Evolutionary conservation across 2,888 invertebrate species (phyloP).

Genomic region (Chymomyza amoena): DNA sequence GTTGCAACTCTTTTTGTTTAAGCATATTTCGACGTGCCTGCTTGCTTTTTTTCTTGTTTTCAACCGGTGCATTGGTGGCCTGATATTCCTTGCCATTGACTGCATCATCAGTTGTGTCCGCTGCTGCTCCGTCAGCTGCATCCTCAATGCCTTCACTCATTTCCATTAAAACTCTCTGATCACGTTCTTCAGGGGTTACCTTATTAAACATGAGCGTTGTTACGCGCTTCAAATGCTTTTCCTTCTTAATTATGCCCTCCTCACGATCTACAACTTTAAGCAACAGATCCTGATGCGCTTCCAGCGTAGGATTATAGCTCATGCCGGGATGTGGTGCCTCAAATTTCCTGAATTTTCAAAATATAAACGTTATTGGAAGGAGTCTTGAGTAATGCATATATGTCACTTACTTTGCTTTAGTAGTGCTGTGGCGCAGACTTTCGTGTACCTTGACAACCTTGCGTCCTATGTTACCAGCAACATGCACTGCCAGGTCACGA

Average conservation of each 20-base stretch:
- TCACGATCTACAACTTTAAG: constrained; percentile 85
- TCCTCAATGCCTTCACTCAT: constrained; percentile 85
- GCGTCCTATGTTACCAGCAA: constrained; percentile 80
- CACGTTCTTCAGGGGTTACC: constrained; percentile 79
- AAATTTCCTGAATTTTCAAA: constrained; percentile 81
- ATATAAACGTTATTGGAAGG: constrained; percentile 70
- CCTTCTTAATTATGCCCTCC: constrained; percentile 85
- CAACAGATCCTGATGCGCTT: constrained; percentile 90
- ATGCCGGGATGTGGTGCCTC: constrained; percentile 92
- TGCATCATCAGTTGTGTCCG: constrained; percentile 73
- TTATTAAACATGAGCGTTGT: constrained; percentile 82
- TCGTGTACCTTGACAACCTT: constrained; percentile 75
- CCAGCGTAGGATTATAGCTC: constrained; percentile 93
- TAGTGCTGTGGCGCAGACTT: constrained; percentile 75
- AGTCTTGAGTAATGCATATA: neutral
- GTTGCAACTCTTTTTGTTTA: constrained; percentile 79
- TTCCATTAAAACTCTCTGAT: constrained; percentile 83
- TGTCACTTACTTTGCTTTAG: constrained; percentile 70
- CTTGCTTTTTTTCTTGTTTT: constrained; percentile 87
- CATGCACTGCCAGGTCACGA: constrained; percentile 80
- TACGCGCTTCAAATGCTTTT: constrained; percentile 86
- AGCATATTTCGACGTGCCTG: constrained; percentile 86
- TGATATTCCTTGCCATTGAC: constrained; percentile 79
- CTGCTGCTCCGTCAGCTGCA: constrained; percentile 68
- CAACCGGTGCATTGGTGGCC: constrained; percentile 85